A percentile compares a stretch with the other conserved stretches of the same genome.
These are phyloP conservation scores for Lepidonotus clava DNA, from an alignment of 2,888 invertebrate genomes.

Conservation along the genomic window DNA sequence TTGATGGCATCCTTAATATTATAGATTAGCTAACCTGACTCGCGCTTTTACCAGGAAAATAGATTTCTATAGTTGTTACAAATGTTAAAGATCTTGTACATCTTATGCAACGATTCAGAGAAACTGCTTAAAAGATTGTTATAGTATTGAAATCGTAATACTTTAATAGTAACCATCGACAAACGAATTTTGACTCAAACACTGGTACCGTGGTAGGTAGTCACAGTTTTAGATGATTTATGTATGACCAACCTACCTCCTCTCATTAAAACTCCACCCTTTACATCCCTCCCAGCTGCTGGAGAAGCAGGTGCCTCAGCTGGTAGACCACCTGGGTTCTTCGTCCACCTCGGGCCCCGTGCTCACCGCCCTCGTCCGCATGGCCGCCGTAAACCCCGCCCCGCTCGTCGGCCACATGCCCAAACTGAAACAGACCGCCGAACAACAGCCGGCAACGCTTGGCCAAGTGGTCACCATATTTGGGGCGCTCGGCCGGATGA, in stretches of 20 bases:
- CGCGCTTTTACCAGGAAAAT: too few relatives aligned
- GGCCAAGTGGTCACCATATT: constrained; percentile 78
- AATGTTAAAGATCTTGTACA: too few relatives aligned
- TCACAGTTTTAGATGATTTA: not conserved
- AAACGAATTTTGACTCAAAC: too few relatives aligned
- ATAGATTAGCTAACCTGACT: too few relatives aligned
- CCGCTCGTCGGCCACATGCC: constrained; percentile 87
- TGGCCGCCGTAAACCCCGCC: constrained; percentile 87
- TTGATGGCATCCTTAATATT: too few relatives aligned
- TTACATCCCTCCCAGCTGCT: constrained; percentile 84
- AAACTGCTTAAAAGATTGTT: too few relatives aligned
- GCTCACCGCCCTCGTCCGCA: constrained; percentile 88
- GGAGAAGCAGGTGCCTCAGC: constrained; percentile 89
- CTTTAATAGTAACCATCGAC: too few relatives aligned
- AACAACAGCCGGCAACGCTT: constrained; percentile 75
- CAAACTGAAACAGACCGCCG: constrained; percentile 84
- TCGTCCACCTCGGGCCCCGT: constrained; percentile 85
- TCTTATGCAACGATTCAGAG: too few relatives aligned
- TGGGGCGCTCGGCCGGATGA: constrained; percentile 79
- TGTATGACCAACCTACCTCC: not conserved
- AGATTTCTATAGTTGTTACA: too few relatives aligned
- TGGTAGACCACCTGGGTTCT: constrained; percentile 88
- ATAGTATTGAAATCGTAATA: too few relatives aligned
- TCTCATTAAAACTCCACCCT: not conserved
- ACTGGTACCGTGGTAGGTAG: too few relatives aligned